Conservation (phyloP, 2,888 invertebrate species). For the Malacosoma neustria region DNA sequence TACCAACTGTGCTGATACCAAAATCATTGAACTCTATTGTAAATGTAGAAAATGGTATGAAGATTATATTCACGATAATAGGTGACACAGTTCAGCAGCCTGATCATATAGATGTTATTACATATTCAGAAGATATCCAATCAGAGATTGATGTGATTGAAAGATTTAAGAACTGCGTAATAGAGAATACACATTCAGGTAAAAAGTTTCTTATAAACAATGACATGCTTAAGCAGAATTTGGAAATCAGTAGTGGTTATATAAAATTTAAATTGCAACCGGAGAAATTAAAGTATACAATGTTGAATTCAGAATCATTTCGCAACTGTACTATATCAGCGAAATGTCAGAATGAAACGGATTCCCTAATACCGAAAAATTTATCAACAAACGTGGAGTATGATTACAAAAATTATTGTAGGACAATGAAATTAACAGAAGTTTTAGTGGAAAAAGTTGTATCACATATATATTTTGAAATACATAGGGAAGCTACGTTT, state of each 20-base stretch:
- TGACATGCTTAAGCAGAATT: conserved; percentile 58
- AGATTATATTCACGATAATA: conserved; percentile 65
- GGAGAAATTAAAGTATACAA: conserved; percentile 56
- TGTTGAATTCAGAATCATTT: conserved; percentile 67
- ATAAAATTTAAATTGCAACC: conserved; percentile 61
- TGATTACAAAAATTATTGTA: conserved; percentile 57
- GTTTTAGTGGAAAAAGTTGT: conserved; percentile 42
- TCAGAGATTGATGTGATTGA: conserved; percentile 48
- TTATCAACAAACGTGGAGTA: conserved; percentile 38
- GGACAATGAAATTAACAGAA: conserved; percentile 68
- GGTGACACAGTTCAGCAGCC: conserved; percentile 44
- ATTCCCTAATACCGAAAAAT: conserved; percentile 35
- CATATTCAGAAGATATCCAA: conserved; percentile 46
- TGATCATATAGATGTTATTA: conserved; percentile 66
- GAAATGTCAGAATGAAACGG: conserved; percentile 40
- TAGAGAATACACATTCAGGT: conserved; percentile 57
- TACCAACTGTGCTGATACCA: conserved; percentile 69
- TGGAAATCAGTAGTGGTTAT: conserved; percentile 41
- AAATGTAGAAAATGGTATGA: conserved; percentile 70
- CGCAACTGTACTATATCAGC: conserved; percentile 63
- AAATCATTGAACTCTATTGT: conserved; percentile 70
- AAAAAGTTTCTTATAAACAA: conserved; percentile 73
- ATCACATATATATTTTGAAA: conserved; percentile 52
- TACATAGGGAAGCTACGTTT: conserved; percentile 54
- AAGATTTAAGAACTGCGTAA: conserved; percentile 67